Evolutionary conservation across 2,888 invertebrate genomes (phyloP), one percentile per base, ranked within the genome.

Genomic region (Chaitophorus viminalis): DNA sequence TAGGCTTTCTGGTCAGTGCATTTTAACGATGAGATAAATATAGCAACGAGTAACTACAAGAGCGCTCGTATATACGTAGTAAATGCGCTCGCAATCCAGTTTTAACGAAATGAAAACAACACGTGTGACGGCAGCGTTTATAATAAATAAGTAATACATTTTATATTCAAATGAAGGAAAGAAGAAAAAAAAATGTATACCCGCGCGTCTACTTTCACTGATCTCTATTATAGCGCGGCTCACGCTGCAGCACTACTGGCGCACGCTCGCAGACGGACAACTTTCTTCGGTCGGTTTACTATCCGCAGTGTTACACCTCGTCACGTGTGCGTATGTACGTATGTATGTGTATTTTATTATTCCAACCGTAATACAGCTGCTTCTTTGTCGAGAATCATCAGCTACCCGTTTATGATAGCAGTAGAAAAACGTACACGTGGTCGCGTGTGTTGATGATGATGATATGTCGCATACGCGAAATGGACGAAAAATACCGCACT

Each of bases 161-260:
- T n/a, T 36, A 5, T 39, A 70, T 78, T 85, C 52, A 52, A 78
- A 70, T 78, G 84, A 11, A 65, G 70, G 76, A 60, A 33, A 77
- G 33, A 33, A 52, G 52, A 60, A 60, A 72, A 39, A 60, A 79
- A 86, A 29, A 72, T n/a, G 18, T 39, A 18, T 60, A 33, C 29
- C 36, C n/a, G 54, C 36, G 17, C 25, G 68, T 70, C 86, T 87
- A 87, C 86, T 87, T 87, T 87, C 86, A 79, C 86, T 87, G 86
- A 87, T 87, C 86, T 87, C 79, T 79, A 86, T 86, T 79, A 86
- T 79, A 72, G n/a, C n/a, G n/a, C 9, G 46, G 9, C 1, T 9
- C 46, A 5, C 9, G 9, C 46, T 46, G 46, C 46, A 39, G 36
- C 6, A 39, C 36, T n/a, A 52, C 17, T 39, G 33, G 25, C 25